A percentile compares a stretch with the other conserved stretches of the same genome.
phyloP scores from a whole-genome alignment of 2,888 invertebrate species.

The Diarsia mendica region DNA sequence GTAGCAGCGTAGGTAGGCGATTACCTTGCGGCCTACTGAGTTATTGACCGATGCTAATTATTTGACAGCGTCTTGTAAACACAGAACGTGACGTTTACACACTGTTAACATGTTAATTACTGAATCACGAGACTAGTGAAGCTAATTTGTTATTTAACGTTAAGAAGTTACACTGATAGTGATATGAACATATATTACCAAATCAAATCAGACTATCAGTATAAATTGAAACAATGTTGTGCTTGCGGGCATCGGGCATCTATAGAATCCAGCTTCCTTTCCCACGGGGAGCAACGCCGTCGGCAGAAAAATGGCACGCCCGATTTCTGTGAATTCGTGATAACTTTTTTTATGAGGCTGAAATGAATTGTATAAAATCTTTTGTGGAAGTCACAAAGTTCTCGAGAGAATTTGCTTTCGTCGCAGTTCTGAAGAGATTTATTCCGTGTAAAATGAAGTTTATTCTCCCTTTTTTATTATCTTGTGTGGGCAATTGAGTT shows the following conservation, averaged over 20 bases:
- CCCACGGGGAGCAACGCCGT: slow-evolving; percentile 82
- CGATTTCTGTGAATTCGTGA: slow-evolving; percentile 87
- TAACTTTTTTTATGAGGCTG: slow-evolving; percentile 88
- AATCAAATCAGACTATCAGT: slow-evolving; percentile 14
- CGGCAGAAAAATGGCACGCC: slow-evolving; percentile 85
- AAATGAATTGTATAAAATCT: slow-evolving; percentile 89
- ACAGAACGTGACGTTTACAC: slow-evolving; percentile 72
- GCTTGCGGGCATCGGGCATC: slow-evolving; percentile 34
- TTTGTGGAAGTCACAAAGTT: slow-evolving; percentile 86
- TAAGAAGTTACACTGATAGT: background rate
- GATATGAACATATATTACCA: slow-evolving; percentile 11
- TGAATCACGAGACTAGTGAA: slow-evolving; percentile 60
- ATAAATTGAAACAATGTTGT: slow-evolving; percentile 57
- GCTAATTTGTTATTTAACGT: slow-evolving; percentile 48
- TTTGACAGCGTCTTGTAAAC: slow-evolving; percentile 81
- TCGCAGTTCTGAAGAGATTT: slow-evolving; percentile 81
- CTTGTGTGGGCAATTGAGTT: slow-evolving; percentile 49
- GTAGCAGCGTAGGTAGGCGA: slow-evolving; percentile 71
- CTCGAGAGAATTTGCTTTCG: slow-evolving; percentile 83
- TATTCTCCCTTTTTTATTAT: slow-evolving; percentile 71
- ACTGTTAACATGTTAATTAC: slow-evolving; percentile 72
- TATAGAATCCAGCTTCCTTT: slow-evolving; percentile 77
- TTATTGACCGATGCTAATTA: slow-evolving; percentile 85
- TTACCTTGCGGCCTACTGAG: slow-evolving; percentile 79
- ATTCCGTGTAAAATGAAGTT: slow-evolving; percentile 81